These are phyloP conservation scores for Dendrolimus houi DNA, from an alignment of 2,888 invertebrate genomes.

Conservation along the genomic window DNA sequence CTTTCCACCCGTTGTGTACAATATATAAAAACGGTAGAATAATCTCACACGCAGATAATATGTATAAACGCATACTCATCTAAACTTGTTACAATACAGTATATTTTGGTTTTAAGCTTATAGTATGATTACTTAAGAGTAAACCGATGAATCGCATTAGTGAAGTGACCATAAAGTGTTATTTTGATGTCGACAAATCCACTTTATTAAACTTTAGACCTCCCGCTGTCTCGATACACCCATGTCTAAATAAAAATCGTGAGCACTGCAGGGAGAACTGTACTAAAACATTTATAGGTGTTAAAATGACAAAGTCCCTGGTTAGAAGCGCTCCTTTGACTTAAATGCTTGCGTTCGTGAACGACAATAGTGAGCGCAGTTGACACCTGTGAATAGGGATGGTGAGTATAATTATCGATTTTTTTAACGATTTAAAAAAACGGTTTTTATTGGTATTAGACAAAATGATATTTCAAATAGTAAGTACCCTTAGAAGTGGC, in stretches of 20 bases:
- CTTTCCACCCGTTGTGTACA: neutral
- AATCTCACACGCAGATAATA: neutral
- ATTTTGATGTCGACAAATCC: constrained; percentile 73
- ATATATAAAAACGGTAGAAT: neutral
- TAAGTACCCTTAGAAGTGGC: no score
- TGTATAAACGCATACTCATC: neutral
- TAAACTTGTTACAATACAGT: constrained; percentile 12
- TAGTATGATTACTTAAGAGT: constrained; percentile 36
- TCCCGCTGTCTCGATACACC: constrained; percentile 56
- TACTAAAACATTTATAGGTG: constrained; percentile 39
- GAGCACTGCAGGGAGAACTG: constrained; percentile 27
- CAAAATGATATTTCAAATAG: neutral
- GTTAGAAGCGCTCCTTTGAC: constrained; percentile 58
- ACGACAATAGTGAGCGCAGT: constrained; percentile 59
- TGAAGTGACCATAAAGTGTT: constrained; percentile 61
- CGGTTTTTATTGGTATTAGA: neutral
- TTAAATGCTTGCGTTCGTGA: constrained; percentile 63
- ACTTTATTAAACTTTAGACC: constrained; percentile 66
- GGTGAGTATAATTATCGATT: constrained; percentile 14
- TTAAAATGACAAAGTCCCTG: constrained; percentile 55
- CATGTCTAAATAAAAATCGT: constrained; percentile 41
- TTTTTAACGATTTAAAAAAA: neutral
- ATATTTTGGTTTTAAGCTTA: constrained; percentile 28
- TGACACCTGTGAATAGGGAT: constrained; percentile 62
- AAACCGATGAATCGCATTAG: constrained; percentile 58